Conservation (phyloP, 2,888 invertebrate species). For the Nebria brevicollis region DNA sequence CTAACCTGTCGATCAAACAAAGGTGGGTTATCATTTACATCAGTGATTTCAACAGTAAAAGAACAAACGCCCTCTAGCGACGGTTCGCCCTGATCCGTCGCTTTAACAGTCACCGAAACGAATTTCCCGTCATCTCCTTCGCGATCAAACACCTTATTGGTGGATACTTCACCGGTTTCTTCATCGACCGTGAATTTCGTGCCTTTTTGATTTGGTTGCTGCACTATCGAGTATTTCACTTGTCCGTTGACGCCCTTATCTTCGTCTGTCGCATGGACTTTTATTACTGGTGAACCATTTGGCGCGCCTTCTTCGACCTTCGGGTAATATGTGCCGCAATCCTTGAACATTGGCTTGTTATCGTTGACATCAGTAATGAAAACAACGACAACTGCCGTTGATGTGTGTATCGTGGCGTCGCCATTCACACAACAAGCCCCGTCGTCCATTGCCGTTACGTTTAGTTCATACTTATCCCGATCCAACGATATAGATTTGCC, state of each 20-base stretch:
- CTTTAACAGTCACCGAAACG: slow-evolving; percentile 96
- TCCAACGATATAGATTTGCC: slow-evolving; percentile 88
- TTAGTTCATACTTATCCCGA: slow-evolving; percentile 93
- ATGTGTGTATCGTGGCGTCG: slow-evolving; percentile 87
- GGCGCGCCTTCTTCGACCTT: slow-evolving; percentile 95
- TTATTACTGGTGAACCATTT: slow-evolving; percentile 92
- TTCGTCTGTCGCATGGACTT: slow-evolving; percentile 89
- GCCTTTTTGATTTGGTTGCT: slow-evolving; percentile 94
- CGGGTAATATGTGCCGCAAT: slow-evolving; percentile 91
- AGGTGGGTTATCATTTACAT: slow-evolving; percentile 97
- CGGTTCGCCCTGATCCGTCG: slow-evolving; percentile 98
- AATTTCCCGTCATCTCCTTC: slow-evolving; percentile 97
- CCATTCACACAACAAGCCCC: slow-evolving; percentile 96
- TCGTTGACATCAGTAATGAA: slow-evolving; percentile 98
- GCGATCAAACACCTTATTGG: slow-evolving; percentile 95
- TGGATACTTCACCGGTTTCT: slow-evolving; percentile 93
- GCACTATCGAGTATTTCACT: slow-evolving; percentile 96
- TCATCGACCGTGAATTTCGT: slow-evolving; percentile 96
- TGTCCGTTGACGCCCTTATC: slow-evolving; percentile 96
- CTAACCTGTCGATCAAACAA: slow-evolving; percentile 92
- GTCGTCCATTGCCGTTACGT: slow-evolving; percentile 97
- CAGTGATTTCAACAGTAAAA: slow-evolving; percentile 97
- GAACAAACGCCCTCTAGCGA: slow-evolving; percentile 98
- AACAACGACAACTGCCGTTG: slow-evolving; percentile 94
- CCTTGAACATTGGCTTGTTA: slow-evolving; percentile 95